Evolutionary conservation across 2,113 vertebrate genomes (phyloP).

Genomic region (Clupea harengus): DNA sequence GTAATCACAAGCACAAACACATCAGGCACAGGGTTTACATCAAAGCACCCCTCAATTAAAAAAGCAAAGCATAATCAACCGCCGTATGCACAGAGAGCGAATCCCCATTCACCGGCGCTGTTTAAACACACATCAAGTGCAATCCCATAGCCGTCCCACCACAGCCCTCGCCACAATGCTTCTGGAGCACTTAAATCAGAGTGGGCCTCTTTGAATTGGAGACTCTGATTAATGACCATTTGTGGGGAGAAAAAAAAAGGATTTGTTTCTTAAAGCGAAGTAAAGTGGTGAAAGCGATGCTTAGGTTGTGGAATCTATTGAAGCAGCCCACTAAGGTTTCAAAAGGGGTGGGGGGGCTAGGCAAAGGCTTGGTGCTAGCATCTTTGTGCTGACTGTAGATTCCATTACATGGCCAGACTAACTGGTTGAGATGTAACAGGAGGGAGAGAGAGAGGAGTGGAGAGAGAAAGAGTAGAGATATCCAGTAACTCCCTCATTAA

Average conservation of each 20-base stretch:
- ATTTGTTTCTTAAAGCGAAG: not conserved
- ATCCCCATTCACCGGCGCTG: not conserved
- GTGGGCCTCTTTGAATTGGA: not conserved
- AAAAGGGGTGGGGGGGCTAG: not conserved
- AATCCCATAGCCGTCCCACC: conserved; percentile 37
- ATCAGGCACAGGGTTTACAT: conserved; percentile 2
- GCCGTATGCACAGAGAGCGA: not conserved
- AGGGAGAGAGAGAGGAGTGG: not conserved
- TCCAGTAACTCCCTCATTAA: not conserved
- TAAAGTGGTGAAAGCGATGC: conserved; percentile 2
- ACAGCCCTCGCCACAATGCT: conserved; percentile 24
- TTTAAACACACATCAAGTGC: conserved; percentile 29
- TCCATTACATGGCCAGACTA: not conserved
- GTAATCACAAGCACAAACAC: conserved; percentile 1
- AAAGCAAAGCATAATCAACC: not conserved
- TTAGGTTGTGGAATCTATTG: conserved; percentile 11
- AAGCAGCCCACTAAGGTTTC: not conserved
- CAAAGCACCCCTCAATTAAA: conserved; percentile 8
- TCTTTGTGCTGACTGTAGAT: not conserved
- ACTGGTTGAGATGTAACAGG: not conserved
- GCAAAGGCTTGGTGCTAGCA: not conserved
- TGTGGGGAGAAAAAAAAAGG: not conserved
- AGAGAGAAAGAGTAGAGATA: not conserved
- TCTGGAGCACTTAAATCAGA: conserved; percentile 19
- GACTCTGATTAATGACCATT: conserved; percentile 34